These are phyloP conservation scores for Caerostris darwini DNA, from an alignment of 1,140 invertebrate species.

Conservation along the genomic window DNA sequence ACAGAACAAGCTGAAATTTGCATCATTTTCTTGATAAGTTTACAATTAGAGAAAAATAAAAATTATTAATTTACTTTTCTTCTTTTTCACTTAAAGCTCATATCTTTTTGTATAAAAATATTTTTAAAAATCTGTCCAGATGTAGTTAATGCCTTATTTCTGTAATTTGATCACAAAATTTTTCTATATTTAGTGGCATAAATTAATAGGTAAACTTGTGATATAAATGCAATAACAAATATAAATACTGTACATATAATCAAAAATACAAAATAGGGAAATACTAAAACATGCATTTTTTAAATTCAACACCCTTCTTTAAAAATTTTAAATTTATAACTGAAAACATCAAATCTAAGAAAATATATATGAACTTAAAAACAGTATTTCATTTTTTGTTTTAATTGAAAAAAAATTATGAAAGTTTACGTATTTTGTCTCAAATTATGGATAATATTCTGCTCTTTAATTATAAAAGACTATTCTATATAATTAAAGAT, in stretches of 20 bases:
- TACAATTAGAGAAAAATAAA: too few relatives aligned
- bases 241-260: background rate
- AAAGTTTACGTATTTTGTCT: background rate
- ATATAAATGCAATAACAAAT: background rate
- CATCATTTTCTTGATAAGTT: too few relatives aligned
- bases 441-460: background rate
- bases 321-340: background rate
- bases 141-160: background rate
- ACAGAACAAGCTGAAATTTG: too few relatives aligned
- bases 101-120: too few relatives aligned
- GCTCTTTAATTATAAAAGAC: background rate
- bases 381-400: background rate
- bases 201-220: background rate
- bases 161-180: background rate
- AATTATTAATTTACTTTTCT: too few relatives aligned
- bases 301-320: background rate
- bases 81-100: too few relatives aligned
- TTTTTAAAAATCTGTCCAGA: background rate
- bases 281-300: background rate
- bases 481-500: background rate
- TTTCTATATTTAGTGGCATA: background rate
- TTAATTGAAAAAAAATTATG: background rate
- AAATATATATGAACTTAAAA: background rate
- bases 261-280: background rate
- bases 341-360: background rate